Evolutionary conservation across 2,888 invertebrate species (phyloP).

Genomic region (Acleris holmiana): DNA sequence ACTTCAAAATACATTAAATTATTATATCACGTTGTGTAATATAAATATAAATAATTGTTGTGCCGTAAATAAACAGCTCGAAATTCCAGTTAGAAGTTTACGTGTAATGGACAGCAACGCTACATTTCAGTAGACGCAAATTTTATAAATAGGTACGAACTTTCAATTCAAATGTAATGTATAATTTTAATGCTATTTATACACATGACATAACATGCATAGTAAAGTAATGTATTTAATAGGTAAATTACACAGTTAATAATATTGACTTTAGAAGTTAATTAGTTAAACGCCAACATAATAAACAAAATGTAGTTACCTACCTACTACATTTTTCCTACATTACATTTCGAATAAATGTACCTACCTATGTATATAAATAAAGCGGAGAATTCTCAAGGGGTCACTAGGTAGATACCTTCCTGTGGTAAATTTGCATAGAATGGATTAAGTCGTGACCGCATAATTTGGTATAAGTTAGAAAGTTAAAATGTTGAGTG

Average conservation of each 20-base stretch:
- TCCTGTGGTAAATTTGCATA: constrained; percentile 41
- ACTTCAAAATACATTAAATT: no score
- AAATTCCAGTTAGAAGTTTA: not conserved
- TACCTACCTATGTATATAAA: not conserved
- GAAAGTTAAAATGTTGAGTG: constrained; percentile 31
- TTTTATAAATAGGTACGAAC: not conserved
- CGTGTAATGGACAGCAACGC: not conserved
- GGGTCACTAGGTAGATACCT: constrained; percentile 9
- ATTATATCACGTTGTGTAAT: not conserved
- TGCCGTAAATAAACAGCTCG: not conserved
- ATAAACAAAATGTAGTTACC: not conserved
- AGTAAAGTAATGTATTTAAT: no score
- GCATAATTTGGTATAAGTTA: constrained; percentile 37
- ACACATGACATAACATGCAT: no score
- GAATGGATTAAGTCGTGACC: constrained; percentile 40
- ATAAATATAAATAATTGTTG: not conserved
- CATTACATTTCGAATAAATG: not conserved
- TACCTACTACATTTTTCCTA: not conserved
- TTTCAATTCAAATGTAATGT: no score
- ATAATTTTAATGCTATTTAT: no score
- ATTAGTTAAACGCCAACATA: no score
- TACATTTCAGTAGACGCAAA: constrained; percentile 4
- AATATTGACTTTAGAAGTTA: no score
- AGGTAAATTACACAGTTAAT: no score
- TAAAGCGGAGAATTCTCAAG: constrained; percentile 4